phyloP scores from a whole-genome alignment of 2,888 invertebrate species.

The Rhagonycha lutea region DNA sequence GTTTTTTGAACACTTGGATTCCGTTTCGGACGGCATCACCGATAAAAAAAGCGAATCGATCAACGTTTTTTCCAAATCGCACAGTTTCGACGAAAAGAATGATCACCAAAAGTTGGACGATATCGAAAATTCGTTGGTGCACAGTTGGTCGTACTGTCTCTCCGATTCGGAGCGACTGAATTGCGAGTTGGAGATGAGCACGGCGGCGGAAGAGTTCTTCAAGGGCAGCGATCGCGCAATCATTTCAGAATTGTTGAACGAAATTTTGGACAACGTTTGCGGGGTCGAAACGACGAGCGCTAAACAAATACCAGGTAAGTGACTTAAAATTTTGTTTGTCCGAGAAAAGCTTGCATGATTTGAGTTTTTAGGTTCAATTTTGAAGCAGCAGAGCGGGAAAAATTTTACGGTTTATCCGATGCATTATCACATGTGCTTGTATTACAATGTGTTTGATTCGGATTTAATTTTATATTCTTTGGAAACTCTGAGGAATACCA shows the following conservation, averaged over 20 bases:
- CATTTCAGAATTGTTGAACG: conserved; percentile 63
- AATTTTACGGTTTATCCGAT: conserved; percentile 67
- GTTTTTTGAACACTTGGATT: conserved; percentile 51
- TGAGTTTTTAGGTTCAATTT: conserved; percentile 7
- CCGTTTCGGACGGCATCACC: conserved; percentile 51
- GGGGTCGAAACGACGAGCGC: conserved; percentile 36
- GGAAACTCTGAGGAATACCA: conserved; percentile 72
- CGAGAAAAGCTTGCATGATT: neutral
- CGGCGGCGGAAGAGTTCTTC: conserved; percentile 71
- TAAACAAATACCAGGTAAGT: conserved; percentile 13
- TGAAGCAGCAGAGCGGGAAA: conserved; percentile 32
- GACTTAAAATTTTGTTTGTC: neutral
- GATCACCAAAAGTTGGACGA: conserved; percentile 48
- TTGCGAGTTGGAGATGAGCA: conserved; percentile 61
- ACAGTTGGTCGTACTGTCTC: conserved; percentile 61
- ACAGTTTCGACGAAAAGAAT: conserved; percentile 53
- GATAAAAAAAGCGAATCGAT: conserved; percentile 27
- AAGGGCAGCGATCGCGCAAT: conserved; percentile 55
- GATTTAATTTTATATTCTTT: conserved; percentile 75
- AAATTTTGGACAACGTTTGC: conserved; percentile 61
- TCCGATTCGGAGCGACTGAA: conserved; percentile 55
- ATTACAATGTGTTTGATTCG: conserved; percentile 79
- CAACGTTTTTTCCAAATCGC: conserved; percentile 47
- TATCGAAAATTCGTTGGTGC: conserved; percentile 57
- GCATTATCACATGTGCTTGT: conserved; percentile 83